Evolutionary conservation across 2,113 vertebrate species (phyloP).

Genomic region (Bostrychus sinensis): DNA sequence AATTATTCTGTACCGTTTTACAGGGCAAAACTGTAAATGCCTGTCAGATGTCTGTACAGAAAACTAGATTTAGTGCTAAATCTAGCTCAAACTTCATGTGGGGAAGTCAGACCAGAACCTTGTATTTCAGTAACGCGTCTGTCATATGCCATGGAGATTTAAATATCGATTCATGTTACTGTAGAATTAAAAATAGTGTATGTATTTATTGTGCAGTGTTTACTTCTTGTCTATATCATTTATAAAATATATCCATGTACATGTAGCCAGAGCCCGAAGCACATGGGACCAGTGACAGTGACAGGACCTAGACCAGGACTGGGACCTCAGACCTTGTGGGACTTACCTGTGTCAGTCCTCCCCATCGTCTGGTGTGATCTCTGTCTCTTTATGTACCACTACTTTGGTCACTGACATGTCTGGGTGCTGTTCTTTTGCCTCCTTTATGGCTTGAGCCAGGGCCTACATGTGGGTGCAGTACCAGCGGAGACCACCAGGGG

Average conservation of each 20-base stretch:
- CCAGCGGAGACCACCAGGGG: slow-evolving; percentile 82
- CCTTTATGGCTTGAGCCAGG: slow-evolving; percentile 99
- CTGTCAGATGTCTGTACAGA: too few relatives aligned
- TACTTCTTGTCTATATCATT: too few relatives aligned
- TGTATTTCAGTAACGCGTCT: too few relatives aligned
- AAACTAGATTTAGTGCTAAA: too few relatives aligned
- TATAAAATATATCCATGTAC: neutral
- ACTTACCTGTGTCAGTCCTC: slow-evolving; percentile 98
- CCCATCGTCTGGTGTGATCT: slow-evolving; percentile 95
- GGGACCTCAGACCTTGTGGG: slow-evolving; percentile 62
- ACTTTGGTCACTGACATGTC: slow-evolving; percentile 99
- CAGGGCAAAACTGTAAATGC: too few relatives aligned
- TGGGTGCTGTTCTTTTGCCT: slow-evolving; percentile 99
- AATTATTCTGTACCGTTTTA: too few relatives aligned
- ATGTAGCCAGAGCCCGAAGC: neutral
- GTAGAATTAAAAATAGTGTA: too few relatives aligned
- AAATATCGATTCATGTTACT: too few relatives aligned
- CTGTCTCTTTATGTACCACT: slow-evolving; percentile 99
- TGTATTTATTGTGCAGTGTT: too few relatives aligned
- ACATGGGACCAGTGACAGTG: slow-evolving; percentile 28
- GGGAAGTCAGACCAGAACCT: too few relatives aligned
- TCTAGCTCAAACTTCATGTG: too few relatives aligned
- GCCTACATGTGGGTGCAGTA: slow-evolving; percentile 84
- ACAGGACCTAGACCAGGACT: slow-evolving; percentile 49
- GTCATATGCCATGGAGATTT: too few relatives aligned